Percentiles rank a stretch among this genome's conserved stretches.
phyloP scores from a whole-genome alignment of 2,797 vertebrate genomes.

The Coluber constrictor region DNA sequence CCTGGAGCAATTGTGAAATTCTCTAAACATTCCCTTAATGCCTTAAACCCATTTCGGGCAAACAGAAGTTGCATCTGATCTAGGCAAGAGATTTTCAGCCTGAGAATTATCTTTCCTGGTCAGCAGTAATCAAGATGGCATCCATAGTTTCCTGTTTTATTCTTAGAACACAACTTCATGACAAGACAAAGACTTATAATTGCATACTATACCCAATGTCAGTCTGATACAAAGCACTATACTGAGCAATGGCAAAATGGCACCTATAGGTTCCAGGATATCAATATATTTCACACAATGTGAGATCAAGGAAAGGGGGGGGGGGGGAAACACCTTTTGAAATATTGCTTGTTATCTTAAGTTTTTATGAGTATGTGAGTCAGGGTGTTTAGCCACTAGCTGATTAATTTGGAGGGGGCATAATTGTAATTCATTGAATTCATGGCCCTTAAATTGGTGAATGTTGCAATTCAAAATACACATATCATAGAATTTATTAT shows the following conservation, averaged over 20 bases:
- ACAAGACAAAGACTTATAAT: background rate
- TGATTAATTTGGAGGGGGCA: background rate
- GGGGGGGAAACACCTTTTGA: background rate
- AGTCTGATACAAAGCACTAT: background rate
- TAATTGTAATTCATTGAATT: background rate
- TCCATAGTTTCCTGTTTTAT: background rate
- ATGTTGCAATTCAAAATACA: background rate
- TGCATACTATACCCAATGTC: background rate
- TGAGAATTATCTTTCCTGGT: too few species aligned
- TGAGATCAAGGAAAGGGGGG: background rate
- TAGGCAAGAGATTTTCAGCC: background rate
- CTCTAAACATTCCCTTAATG: background rate
- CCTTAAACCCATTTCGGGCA: background rate
- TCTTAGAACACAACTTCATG: background rate
- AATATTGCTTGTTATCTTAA: background rate
- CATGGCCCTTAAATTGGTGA: background rate
- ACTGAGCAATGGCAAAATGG: background rate
- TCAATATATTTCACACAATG: background rate
- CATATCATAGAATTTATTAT: background rate
- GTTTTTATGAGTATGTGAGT: background rate
- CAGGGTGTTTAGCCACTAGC: background rate
- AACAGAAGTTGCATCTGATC: background rate
- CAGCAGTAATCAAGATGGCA: background rate
- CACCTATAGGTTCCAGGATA: background rate
- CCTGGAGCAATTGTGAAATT: background rate